Base-by-base conservation (phyloP, 2,888 invertebrate genomes). In the Pristionchus exspectatus region DNA sequence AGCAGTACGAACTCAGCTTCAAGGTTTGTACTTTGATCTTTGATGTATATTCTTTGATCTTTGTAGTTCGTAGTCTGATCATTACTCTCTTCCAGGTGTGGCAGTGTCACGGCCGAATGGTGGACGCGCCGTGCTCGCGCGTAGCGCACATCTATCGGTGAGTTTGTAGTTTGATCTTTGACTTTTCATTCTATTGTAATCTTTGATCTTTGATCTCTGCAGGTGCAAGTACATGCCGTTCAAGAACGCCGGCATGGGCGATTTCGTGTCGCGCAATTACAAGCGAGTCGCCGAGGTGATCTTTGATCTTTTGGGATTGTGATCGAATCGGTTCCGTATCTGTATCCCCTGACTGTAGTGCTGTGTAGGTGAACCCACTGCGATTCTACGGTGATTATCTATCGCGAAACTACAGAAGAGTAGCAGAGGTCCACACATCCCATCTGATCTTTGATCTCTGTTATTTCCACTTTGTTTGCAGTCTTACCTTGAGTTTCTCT, bases 1-100 rank as follows among this genome's bases (percentile, higher is more conserved):
- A 98, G 95, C 98, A 98, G 95, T 98, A 98, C 94, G 98, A 98
- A 95, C 96, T 98, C n/a, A 98, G 98, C 91, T 98, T 98, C 95
- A 98, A 98, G 95, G 96, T 96, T 90, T 0, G 89, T 24, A 44
- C n/a, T 14, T n/a, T 87, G 50, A 14, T 44, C 50, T 63, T 66
- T 87, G 85, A 63, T 54, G 18, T 59, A 2, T 85, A 12, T 81
- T 56, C 33, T 27, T 83, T 83, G n/a, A 66, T 89, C 44, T 38
- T n/a, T 89, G n/a, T 85, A 84, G 83, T 90, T 86, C 92, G 63
- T 72, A 30, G 50, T 50, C 84, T 83, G 33, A 91, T 69, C 88
- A 50, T 14, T 24, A 21, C 16, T 54, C n/a, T 10, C n/a, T 21
- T 92, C 88, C 91, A 96, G 95, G 93, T 96, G 7, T 96, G 96